Percentiles rank a stretch among this genome's conserved stretches.
Conservation (phyloP, 2,113 vertebrate genomes). For the Ascaphus truei region DNA sequence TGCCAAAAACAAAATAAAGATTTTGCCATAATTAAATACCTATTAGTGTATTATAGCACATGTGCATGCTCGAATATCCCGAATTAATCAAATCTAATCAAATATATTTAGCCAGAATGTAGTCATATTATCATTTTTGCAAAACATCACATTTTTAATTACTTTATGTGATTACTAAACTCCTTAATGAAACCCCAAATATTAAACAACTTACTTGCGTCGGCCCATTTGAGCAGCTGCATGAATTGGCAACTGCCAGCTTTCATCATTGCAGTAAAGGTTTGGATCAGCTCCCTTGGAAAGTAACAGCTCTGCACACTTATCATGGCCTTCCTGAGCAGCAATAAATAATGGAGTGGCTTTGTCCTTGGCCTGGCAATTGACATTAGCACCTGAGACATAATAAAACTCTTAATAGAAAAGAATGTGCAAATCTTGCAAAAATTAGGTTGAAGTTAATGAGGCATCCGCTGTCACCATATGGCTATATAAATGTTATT, state of each 20-base stretch:
- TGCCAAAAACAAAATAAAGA: slow-evolving; percentile 13
- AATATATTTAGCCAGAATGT: neutral
- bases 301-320: slow-evolving; percentile 76
- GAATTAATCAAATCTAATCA: neutral
- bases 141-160: slow-evolving; percentile 16
- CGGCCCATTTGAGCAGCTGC: slow-evolving; percentile 86
- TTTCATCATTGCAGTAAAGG: slow-evolving; percentile 75
- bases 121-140: slow-evolving; percentile 7
- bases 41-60: neutral
- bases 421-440: neutral
- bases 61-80: neutral
- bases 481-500: slow-evolving; percentile 15
- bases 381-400: slow-evolving; percentile 75
- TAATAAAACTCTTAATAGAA: slow-evolving; percentile 26
- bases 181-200: slow-evolving; percentile 13
- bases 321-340: slow-evolving; percentile 84
- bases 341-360: slow-evolving; percentile 90
- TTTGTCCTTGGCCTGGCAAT: slow-evolving; percentile 79
- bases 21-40: slow-evolving; percentile 22
- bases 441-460: slow-evolving; percentile 7
- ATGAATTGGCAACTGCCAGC: slow-evolving; percentile 86
- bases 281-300: slow-evolving; percentile 76
- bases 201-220: slow-evolving; percentile 61
- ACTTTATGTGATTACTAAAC: slow-evolving; percentile 26
- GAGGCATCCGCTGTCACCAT: neutral